Percentiles rank a stretch among this genome's conserved stretches.
phyloP scores from a whole-genome alignment of 2,888 invertebrate genomes.

The Didymodactylos carnosus region DNA sequence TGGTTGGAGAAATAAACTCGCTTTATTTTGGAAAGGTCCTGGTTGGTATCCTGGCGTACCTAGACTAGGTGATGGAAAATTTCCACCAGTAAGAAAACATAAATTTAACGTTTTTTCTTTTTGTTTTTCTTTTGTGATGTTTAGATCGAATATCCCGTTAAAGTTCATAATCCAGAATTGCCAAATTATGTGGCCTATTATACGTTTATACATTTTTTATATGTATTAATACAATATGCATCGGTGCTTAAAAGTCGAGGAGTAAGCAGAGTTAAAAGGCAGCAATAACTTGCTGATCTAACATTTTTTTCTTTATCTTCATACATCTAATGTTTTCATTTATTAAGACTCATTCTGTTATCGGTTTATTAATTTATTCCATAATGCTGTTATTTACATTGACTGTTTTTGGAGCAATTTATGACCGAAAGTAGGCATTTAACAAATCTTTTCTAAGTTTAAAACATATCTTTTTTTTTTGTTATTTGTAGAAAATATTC shows the following conservation, averaged over 20 bases:
- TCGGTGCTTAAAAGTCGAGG: background rate
- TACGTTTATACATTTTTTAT: conserved; percentile 2
- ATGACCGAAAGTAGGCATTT: conserved; percentile 7
- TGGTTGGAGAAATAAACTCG: conserved; percentile 9
- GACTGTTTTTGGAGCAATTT: conserved; percentile 2
- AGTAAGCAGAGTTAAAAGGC: background rate
- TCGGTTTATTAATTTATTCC: background rate
- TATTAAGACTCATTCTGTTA: background rate
- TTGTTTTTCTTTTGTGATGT: background rate
- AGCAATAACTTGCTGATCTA: no score
- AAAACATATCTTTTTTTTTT: background rate
- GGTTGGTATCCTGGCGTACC: conserved; percentile 56
- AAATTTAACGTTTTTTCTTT: background rate
- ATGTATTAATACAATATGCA: background rate
- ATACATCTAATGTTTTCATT: background rate
- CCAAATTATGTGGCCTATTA: background rate
- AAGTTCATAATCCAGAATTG: background rate
- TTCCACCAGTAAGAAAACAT: conserved; percentile 47
- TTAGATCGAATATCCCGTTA: background rate
- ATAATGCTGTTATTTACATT: conserved; percentile 1
- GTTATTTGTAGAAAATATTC: background rate
- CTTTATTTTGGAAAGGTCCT: conserved; percentile 40
- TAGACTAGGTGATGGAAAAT: conserved; percentile 51
- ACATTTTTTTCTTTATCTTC: background rate
- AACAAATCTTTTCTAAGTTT: background rate